These are phyloP conservation scores for Chrysaora quinquecirrha DNA, from an alignment of 30 jellyfish, hydroid and myxozoan species.

Conservation along the genomic window DNA sequence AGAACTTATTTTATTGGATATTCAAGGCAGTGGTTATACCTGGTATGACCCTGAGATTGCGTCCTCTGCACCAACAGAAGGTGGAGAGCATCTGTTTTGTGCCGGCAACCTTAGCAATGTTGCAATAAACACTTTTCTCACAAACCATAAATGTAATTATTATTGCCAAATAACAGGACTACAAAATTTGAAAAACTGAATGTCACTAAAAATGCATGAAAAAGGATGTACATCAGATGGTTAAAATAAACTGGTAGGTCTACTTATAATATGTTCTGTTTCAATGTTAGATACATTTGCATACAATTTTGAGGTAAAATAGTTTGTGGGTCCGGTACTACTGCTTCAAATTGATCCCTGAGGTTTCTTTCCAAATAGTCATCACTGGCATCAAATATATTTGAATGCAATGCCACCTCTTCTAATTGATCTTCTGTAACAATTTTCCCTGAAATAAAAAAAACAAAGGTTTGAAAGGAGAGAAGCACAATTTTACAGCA, in stretches of 20 bases:
- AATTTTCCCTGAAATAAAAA: conserved; percentile 7
- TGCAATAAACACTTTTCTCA: conserved; percentile 7
- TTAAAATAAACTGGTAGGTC: no score
- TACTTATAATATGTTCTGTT: conserved; percentile 15
- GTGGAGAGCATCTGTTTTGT: not conserved
- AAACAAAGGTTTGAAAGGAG: not conserved
- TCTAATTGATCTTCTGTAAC: conserved; percentile 23
- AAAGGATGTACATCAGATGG: no score
- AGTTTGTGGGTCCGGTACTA: conserved; percentile 11
- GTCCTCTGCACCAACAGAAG: not conserved
- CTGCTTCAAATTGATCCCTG: conserved; percentile 25
- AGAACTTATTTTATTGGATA: conserved; percentile 16
- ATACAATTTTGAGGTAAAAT: conserved; percentile 2
- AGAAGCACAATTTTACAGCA: not conserved
- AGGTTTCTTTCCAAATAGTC: conserved; percentile 27
- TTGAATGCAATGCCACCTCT: not conserved
- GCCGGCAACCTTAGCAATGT: conserved; percentile 15
- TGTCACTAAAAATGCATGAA: no score
- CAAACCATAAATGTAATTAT: conserved; percentile 10
- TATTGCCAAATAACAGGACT: conserved; percentile 6
- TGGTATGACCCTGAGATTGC: conserved; percentile 52
- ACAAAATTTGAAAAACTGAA: no score
- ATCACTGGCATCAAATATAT: not conserved
- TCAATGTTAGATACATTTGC: not conserved
- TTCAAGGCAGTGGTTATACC: conserved; percentile 35